Evolutionary conservation across 2,888 invertebrate genomes (phyloP).

Genomic region (Serrognathus titanus): DNA sequence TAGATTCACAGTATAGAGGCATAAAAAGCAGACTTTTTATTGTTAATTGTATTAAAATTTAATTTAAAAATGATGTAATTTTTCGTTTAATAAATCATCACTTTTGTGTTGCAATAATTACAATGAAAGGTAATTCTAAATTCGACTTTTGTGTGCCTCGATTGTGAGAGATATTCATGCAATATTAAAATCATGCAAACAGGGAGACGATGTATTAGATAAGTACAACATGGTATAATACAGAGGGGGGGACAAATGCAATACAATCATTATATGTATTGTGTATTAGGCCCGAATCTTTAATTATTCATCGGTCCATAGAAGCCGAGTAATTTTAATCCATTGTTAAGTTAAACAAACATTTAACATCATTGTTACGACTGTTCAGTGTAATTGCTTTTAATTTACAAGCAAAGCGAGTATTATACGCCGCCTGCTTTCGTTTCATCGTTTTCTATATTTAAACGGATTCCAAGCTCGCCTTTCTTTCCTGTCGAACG

Average conservation of each 20-base stretch:
- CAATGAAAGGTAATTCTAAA: not conserved
- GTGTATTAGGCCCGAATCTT: constrained; percentile 37
- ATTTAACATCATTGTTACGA: constrained; percentile 48
- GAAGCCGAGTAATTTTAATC: constrained; percentile 51
- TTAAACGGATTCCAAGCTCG: not conserved
- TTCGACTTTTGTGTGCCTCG: not conserved
- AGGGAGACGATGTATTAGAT: constrained; percentile 13
- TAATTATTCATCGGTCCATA: constrained; percentile 50
- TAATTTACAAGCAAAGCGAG: constrained; percentile 49
- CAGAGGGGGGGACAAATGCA: constrained; percentile 35
- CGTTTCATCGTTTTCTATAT: constrained; percentile 13
- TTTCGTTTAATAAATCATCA: too few relatives aligned
- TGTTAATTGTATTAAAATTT: too few relatives aligned
- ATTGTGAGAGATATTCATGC: not conserved
- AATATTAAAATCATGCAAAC: constrained; percentile 15
- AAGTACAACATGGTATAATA: constrained; percentile 3
- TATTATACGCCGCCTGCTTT: constrained; percentile 20
- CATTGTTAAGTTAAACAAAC: constrained; percentile 50
- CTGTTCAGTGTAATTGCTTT: constrained; percentile 50
- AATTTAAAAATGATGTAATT: too few relatives aligned
- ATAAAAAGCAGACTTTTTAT: too few relatives aligned
- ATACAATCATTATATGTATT: constrained; percentile 47
- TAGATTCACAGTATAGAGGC: too few relatives aligned
- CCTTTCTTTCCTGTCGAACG: too few relatives aligned
- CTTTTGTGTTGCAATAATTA: not conserved